Evolutionary conservation across 1,140 invertebrate species (phyloP).

Genomic region (Psilanteris sp.): DNA sequence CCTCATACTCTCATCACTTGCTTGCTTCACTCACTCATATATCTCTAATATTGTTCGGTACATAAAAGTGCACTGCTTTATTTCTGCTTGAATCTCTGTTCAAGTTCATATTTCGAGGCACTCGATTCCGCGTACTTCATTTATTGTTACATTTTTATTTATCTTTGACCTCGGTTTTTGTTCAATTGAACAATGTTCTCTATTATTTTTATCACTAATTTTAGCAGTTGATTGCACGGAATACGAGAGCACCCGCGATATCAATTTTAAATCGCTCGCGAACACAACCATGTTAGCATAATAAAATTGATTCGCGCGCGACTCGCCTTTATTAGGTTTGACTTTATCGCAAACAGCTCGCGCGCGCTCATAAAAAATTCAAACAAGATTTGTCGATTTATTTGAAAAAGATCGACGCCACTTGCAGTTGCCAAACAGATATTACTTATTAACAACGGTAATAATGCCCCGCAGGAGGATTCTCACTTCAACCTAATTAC

Average conservation of each 20-base stretch:
- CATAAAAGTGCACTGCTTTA: slow-evolving; percentile 64
- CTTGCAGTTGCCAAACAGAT: no score
- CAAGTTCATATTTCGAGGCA: slow-evolving; percentile 46
- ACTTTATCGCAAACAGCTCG: no score
- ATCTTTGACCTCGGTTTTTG: slow-evolving; percentile 34
- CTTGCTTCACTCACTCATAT: slow-evolving; percentile 60
- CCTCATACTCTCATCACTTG: slow-evolving; percentile 58
- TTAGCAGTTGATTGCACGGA: slow-evolving; percentile 12
- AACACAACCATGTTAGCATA: neutral
- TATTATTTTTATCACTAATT: slow-evolving; percentile 40
- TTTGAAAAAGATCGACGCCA: no score
- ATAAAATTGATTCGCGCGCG: neutral
- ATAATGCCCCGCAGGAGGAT: no score
- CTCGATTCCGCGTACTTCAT: slow-evolving; percentile 39
- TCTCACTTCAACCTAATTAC: no score
- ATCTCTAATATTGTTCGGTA: slow-evolving; percentile 64
- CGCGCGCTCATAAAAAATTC: no score
- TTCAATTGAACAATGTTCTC: slow-evolving; percentile 41
- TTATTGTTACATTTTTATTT: slow-evolving; percentile 60
- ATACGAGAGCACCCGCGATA: slow-evolving; percentile 3
- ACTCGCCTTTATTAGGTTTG: no score
- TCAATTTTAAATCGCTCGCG: slow-evolving; percentile 21
- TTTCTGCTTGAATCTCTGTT: slow-evolving; percentile 49
- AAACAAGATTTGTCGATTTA: no score
- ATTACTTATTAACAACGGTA: no score